Conservation (phyloP, 1,140 invertebrate genomes). For the Ips nitidus region DNA sequence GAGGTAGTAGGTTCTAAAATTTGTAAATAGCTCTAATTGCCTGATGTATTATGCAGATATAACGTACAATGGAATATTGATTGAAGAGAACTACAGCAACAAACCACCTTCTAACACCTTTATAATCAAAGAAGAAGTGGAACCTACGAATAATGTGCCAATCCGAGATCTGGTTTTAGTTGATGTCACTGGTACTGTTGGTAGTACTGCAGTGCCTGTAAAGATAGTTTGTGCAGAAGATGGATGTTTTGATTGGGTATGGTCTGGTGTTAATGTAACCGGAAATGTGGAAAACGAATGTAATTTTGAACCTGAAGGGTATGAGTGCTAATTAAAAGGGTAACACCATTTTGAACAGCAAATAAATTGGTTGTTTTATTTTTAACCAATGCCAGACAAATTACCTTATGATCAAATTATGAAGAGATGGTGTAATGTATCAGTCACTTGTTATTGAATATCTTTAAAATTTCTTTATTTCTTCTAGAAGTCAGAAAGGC, state of each 20-base stretch:
- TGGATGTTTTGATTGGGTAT: slow-evolving; percentile 22
- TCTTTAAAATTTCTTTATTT: no score
- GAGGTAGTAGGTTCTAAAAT: slow-evolving; percentile 8
- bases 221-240: slow-evolving; percentile 21
- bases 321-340: slow-evolving; percentile 1
- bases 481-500: no score
- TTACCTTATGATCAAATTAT: neutral
- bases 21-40: neutral
- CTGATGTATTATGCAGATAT: slow-evolving; percentile 11
- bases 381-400: neutral
- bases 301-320: slow-evolving; percentile 21
- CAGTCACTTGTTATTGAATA: no score
- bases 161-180: slow-evolving; percentile 16
- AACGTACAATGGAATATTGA: slow-evolving; percentile 17
- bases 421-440: no score
- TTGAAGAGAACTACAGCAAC: slow-evolving; percentile 20
- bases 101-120: slow-evolving; percentile 5
- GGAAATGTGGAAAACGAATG: slow-evolving; percentile 8
- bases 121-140: neutral
- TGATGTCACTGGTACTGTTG: slow-evolving; percentile 18
- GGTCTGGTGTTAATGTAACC: slow-evolving; percentile 16
- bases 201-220: slow-evolving; percentile 3
- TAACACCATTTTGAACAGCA: no score
- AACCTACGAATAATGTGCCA: slow-evolving; percentile 18
- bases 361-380: neutral